Evolutionary conservation across 2,113 vertebrate species (phyloP), one percentile per base, ranked within the genome.

Genomic region (Lipophrys pholis): DNA sequence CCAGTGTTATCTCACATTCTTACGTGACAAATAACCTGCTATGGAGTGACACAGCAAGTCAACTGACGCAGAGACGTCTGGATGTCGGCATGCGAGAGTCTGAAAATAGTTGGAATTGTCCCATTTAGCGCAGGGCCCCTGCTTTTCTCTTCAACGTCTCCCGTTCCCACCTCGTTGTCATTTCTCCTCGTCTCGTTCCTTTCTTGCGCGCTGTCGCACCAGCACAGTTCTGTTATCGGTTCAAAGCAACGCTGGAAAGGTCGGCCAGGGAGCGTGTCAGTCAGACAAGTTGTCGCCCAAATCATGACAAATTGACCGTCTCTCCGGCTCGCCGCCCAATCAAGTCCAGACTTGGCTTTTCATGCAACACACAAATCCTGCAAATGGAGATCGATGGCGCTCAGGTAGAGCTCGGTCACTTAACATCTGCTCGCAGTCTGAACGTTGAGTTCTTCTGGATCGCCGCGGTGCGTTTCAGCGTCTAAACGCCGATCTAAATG

Each of bases 241-340:
- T 91, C 73, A 87, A 83, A 82, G 87, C 78, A 63, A 63, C 68
- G 75, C 21, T n/a, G 43, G 61, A 67, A 73, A 82, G 89, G 87
- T 91, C 85, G 88, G 61, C 0, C 40, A 69, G 66, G 71, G 89
- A 91, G 73, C 84, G 67, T 55, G 87, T 90, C 90, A 89, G 75
- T 87, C 81, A 82, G 77, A 89, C 86, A 80, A 76, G 76, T 83
- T 86, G 83, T 87, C 91, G 85, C 81, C 85, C 64, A 87, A 91
- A 92, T 82, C 81, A 91, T 92, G 91, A 92, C 89, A 90, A 90
- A 92, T 88, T 76, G 60, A 52, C 75, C 39, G 74, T 61, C 78
- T 87, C 67, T 69, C 59, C 16, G 2, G 2, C 77, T 80, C 56
- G 21, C 56, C 82, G 76, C 66, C 74, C 87, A 85, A 88, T 91